Conservation (phyloP, 1,140 invertebrate genomes). For the Heliconius hewitsoni region DNA sequence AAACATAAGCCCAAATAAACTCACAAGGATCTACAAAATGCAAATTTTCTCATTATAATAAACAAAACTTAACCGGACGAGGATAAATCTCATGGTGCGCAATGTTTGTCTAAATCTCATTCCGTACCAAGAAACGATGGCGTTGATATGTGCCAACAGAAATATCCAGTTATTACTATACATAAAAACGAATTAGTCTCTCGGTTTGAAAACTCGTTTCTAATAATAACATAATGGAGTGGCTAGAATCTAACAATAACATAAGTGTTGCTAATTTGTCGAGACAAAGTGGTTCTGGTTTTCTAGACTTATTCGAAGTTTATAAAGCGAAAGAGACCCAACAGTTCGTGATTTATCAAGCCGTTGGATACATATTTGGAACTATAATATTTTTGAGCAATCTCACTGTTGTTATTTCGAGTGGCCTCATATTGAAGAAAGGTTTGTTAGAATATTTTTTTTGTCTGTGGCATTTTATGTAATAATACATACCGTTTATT, state of each 20-base stretch:
- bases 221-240: constrained; percentile 21
- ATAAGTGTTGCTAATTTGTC: constrained; percentile 24
- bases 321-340: constrained; percentile 56
- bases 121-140: constrained; percentile 44
- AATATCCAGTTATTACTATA: constrained; percentile 34
- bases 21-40: constrained; percentile 56
- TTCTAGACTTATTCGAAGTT: constrained; percentile 55
- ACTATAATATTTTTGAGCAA: constrained; percentile 80
- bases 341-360: constrained; percentile 56
- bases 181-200: constrained; percentile 2
- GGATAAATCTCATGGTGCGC: constrained; percentile 51
- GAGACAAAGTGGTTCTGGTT: constrained; percentile 48
- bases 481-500: not conserved
- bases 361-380: constrained; percentile 70
- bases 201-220: not conserved
- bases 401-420: constrained; percentile 82
- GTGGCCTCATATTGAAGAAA: constrained; percentile 81
- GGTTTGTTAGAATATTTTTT: constrained; percentile 58
- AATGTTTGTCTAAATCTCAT: constrained; percentile 56
- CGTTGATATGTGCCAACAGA: constrained; percentile 53
- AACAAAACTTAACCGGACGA: constrained; percentile 50
- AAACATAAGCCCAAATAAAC: not conserved
- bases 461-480: not conserved
- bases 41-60: constrained; percentile 59
- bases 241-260: constrained; percentile 19